Evolutionary conservation across 30 jellyfish, hydroid and myxozoan species (phyloP).

Genomic region (Chironex yamaguchii): DNA sequence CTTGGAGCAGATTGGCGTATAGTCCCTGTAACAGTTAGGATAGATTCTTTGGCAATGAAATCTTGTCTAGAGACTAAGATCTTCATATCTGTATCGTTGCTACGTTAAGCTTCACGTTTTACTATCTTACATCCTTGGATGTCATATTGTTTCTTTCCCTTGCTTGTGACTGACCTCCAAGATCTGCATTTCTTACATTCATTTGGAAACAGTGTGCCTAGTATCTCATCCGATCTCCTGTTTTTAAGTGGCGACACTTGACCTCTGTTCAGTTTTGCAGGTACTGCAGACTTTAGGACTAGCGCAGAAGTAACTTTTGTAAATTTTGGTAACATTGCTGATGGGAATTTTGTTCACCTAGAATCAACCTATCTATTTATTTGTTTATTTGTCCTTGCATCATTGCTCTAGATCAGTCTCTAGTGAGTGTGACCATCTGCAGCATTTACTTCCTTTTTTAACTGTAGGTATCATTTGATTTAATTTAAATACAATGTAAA

Average conservation of each 20-base stretch:
- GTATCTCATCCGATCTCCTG: slow-evolving; percentile 3
- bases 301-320: slow-evolving; percentile 27
- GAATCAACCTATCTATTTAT: slow-evolving; percentile 13
- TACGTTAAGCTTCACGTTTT: slow-evolving; percentile 7
- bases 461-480: too few species aligned
- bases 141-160: slow-evolving; percentile 25
- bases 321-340: slow-evolving; percentile 42
- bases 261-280: not conserved
- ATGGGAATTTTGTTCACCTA: slow-evolving; percentile 22
- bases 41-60: slow-evolving; percentile 25
- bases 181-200: slow-evolving; percentile 32
- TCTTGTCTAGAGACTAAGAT: slow-evolving; percentile 36
- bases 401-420: too few species aligned
- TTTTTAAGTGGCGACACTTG: slow-evolving; percentile 43
- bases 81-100: slow-evolving; percentile 15
- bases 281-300: not conserved
- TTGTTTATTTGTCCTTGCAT: slow-evolving; percentile 30
- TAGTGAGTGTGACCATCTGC: too few species aligned
- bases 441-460: too few species aligned
- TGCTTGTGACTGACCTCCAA: not conserved
- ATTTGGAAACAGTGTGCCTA: slow-evolving; percentile 22
- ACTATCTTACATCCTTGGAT: not conserved
- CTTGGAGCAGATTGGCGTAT: slow-evolving; percentile 2
- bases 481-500: too few species aligned
- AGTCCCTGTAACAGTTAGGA: slow-evolving; percentile 1